phyloP scores from a whole-genome alignment of 2,797 vertebrate species.

The Sitta carolinensis region DNA sequence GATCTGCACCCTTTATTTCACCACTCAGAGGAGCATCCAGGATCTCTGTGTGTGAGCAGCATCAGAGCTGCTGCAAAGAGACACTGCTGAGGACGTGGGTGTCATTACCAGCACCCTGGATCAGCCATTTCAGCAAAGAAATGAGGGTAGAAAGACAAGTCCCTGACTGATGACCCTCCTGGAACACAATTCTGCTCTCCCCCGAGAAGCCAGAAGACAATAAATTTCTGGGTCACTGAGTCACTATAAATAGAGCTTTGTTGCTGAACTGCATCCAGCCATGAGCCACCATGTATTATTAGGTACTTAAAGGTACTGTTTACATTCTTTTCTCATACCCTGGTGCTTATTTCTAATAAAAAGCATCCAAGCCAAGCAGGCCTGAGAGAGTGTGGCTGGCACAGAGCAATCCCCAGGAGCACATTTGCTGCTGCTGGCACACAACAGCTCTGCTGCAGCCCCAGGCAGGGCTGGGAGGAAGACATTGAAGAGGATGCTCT shows the following conservation, averaged over 20 bases:
- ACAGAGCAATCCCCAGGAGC: slow-evolving; percentile 11
- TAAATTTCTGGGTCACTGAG: slow-evolving; percentile 56
- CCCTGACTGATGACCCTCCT: slow-evolving; percentile 27
- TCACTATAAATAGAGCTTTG: slow-evolving; percentile 40
- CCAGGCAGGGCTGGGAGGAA: neutral
- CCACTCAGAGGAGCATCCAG: neutral
- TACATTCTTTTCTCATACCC: slow-evolving; percentile 40
- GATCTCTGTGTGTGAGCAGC: neutral
- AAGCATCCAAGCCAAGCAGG: slow-evolving; percentile 30
- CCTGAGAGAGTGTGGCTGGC: neutral
- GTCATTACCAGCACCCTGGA: neutral
- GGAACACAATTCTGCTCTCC: neutral
- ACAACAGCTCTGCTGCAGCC: neutral
- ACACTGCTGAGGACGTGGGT: neutral
- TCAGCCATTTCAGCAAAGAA: neutral
- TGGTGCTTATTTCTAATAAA: slow-evolving; percentile 47
- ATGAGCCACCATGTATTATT: slow-evolving; percentile 2
- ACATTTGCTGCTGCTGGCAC: neutral
- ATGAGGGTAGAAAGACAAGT: neutral
- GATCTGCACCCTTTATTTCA: neutral
- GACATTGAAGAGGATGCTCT: neutral
- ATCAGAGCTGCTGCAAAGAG: neutral
- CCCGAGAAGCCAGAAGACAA: neutral
- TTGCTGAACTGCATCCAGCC: slow-evolving; percentile 5
- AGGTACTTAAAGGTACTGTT: slow-evolving; percentile 28